These are phyloP conservation scores for Scleropages formosus DNA, from an alignment of 2,797 vertebrate genomes.

Conservation along the genomic window DNA sequence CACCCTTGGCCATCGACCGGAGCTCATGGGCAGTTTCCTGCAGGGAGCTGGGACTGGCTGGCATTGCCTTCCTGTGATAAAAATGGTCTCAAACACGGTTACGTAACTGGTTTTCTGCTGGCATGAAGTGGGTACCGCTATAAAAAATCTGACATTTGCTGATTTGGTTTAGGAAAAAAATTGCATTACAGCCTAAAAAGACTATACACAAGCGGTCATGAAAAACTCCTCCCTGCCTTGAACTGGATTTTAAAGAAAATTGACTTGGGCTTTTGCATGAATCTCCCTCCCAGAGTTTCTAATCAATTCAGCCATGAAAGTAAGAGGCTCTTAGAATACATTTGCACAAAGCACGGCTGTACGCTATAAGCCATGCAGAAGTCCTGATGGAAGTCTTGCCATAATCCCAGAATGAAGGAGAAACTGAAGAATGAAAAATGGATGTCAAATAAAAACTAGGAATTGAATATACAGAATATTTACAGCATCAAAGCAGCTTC, in stretches of 20 bases:
- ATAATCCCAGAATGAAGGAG: too few species aligned
- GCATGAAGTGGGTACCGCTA: conserved; percentile 24
- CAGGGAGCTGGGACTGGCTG: conserved; percentile 5
- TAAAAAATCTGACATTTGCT: conserved; percentile 16
- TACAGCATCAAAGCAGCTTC: too few species aligned
- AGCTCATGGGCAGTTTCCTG: not conserved
- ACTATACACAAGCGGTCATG: not conserved
- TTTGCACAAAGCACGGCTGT: too few species aligned
- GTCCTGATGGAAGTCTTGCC: too few species aligned
- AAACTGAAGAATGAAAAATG: too few species aligned
- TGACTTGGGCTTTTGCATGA: not conserved
- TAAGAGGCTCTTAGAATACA: too few species aligned
- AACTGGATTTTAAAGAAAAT: not conserved
- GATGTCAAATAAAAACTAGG: too few species aligned
- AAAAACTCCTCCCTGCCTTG: not conserved
- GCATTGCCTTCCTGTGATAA: not conserved
- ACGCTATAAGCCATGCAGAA: too few species aligned
- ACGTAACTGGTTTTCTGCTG: conserved; percentile 35
- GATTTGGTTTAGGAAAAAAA: not conserved
- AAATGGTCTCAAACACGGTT: conserved; percentile 33
- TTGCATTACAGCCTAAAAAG: not conserved
- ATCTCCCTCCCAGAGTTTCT: not conserved
- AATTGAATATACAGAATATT: too few species aligned
- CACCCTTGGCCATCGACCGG: not conserved
- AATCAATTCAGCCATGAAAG: conserved; percentile 2